Evolutionary conservation across 1,140 invertebrate species (phyloP).

Genomic region (Nylanderia fulva): DNA sequence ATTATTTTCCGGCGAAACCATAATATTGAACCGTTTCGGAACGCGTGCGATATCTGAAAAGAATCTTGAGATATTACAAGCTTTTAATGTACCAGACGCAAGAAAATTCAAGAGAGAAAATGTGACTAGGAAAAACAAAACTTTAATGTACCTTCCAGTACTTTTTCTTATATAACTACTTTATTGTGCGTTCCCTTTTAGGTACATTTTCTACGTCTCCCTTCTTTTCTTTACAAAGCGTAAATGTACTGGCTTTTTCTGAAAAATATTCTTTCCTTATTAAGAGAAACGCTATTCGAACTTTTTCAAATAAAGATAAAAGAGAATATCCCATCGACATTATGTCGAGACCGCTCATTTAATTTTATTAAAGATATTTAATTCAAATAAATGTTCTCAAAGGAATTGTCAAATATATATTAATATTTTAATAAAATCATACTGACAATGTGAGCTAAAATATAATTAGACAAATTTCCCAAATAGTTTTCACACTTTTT

Average conservation of each 20-base stretch:
- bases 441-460: too few species aligned
- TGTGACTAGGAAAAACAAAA: conserved; percentile 10
- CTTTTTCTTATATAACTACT: conserved; percentile 5
- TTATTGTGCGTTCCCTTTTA: neutral
- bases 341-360: too few species aligned
- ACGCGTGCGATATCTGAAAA: neutral
- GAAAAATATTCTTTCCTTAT: conserved; percentile 3
- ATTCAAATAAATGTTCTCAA: too few species aligned
- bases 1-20: neutral
- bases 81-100: neutral
- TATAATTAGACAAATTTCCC: too few species aligned
- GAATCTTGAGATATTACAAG: neutral
- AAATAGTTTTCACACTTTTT: too few species aligned
- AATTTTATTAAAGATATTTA: too few species aligned
- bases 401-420: too few species aligned
- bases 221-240: conserved; percentile 7
- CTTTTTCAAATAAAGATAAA: neutral
- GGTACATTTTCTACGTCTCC: neutral
- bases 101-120: conserved; percentile 19
- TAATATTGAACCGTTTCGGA: conserved; percentile 10
- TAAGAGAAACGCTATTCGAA: neutral
- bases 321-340: too few species aligned
- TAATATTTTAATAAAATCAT: too few species aligned
- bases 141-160: neutral
- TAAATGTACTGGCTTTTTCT: neutral